Percentiles rank a stretch among this genome's conserved stretches.
Evolutionary conservation across 2,888 invertebrate species (phyloP).

Genomic region (Ennomos erosarius): DNA sequence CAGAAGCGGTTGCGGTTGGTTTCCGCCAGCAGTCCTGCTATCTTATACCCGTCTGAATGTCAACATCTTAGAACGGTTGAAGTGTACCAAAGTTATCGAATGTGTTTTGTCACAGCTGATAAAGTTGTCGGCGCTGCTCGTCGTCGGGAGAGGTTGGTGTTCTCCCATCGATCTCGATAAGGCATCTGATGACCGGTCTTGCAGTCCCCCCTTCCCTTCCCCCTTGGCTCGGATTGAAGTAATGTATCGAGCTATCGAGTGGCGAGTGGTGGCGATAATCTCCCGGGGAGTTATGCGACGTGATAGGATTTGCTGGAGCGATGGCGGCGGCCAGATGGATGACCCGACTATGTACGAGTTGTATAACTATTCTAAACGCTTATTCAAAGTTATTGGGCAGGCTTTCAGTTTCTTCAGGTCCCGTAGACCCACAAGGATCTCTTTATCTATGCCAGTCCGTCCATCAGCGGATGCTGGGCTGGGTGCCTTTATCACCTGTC

Average conservation of each 20-base stretch:
- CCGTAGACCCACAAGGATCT: too few relatives aligned
- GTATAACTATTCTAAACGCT: too few relatives aligned
- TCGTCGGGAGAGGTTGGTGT: constrained; percentile 10
- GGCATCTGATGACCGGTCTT: constrained; percentile 9
- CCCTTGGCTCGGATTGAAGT: constrained; percentile 2
- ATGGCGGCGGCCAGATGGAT: constrained; percentile 9
- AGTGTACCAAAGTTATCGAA: constrained; percentile 15
- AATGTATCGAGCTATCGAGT: constrained; percentile 18
- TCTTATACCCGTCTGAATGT: background rate
- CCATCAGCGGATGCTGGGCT: too few relatives aligned
- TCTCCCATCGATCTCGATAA: constrained; percentile 27
- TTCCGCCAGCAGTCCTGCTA: too few relatives aligned
- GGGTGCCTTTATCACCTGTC: too few relatives aligned
- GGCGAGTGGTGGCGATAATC: constrained; percentile 16
- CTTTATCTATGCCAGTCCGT: too few relatives aligned
- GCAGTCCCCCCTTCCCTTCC: constrained; percentile 1
- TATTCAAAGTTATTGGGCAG: too few relatives aligned
- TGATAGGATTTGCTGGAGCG: constrained; percentile 15
- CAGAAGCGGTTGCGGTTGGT: too few relatives aligned
- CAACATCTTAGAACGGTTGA: background rate
- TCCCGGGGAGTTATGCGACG: constrained; percentile 10
- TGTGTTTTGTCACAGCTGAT: constrained; percentile 27
- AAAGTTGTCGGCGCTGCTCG: constrained; percentile 16
- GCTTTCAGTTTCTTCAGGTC: too few relatives aligned
- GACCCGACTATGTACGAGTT: background rate